Base-by-base conservation (phyloP, 2,113 vertebrate species). In the Dromiciops gliroides region DNA sequence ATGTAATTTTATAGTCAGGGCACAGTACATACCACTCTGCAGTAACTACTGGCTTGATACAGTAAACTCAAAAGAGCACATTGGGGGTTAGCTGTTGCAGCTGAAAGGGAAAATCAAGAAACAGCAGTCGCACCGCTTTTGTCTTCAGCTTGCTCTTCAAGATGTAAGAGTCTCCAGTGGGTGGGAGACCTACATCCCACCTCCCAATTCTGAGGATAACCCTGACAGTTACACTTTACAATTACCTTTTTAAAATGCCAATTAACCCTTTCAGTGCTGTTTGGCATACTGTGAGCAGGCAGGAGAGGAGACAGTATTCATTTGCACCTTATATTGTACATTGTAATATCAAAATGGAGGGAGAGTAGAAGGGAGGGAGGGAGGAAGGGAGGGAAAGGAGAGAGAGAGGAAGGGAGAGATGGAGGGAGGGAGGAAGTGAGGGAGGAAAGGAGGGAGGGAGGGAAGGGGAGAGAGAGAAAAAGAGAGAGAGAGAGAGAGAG, bases 241-340 rank as follows among this genome's bases (percentile, higher is more conserved):
- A 98, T 98, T 98, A 98, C 98, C 97, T 98, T 98, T 97, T 98
- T 97, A 98, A 98, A 98, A 98, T 98, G 98, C 98, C 98, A 98
- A 97, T 98, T 98, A 98, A 99, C 98, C 98, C 98, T 97, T 99
- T 98, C 98, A 96, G 96, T 94, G 96, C 98, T 96, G 95, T 97
- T 91, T 97, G 95, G 97, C 98, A 98, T 98, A 97, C 98, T 96
- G 98, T 97, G 98, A 98, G 97, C 97, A 98, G 98, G 96, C 98
- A 96, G 97, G 96, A 97, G 94, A 96, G 97, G 93, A 83, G 19
- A n/a, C n/a, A 83, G 90, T 95, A 96, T 92, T 97, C 97, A 94
- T 98, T 98, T 98, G 96, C 97, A 96, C 95, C 97, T 96, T 98
- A 96, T 97, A 97, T 97, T 97, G 97, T 97, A 98, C 95, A 95